These are phyloP conservation scores for Micrasema longulum DNA, from an alignment of 1,140 invertebrate species.

Conservation along the genomic window DNA sequence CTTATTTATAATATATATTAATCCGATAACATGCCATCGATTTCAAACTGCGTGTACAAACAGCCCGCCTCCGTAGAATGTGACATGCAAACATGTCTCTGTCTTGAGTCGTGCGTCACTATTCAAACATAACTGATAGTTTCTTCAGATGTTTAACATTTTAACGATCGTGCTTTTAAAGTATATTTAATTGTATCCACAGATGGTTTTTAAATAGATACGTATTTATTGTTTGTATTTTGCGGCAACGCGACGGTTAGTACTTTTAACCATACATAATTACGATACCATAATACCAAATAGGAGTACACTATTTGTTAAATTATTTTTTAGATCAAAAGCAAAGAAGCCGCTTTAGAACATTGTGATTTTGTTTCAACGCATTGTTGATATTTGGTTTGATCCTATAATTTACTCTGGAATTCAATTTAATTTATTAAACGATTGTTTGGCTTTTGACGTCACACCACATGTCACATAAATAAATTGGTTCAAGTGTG, in stretches of 20 bases:
- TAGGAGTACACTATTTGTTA: no score
- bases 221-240: no score
- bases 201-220: neutral
- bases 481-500: slow-evolving; percentile 38
- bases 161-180: neutral
- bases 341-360: no score
- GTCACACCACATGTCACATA: slow-evolving; percentile 25
- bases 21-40: slow-evolving; percentile 19
- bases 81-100: slow-evolving; percentile 21
- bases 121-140: slow-evolving; percentile 11
- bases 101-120: slow-evolving; percentile 15
- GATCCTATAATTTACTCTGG: neutral
- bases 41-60: neutral
- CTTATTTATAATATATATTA: no score
- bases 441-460: slow-evolving; percentile 27
- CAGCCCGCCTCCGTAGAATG: slow-evolving; percentile 9
- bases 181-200: neutral
- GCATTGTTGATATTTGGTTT: slow-evolving; percentile 1
- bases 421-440: slow-evolving; percentile 5
- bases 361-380: neutral
- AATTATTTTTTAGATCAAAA: no score
- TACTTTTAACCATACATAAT: no score
- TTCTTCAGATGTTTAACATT: slow-evolving; percentile 22
- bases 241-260: no score
- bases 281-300: no score